A percentile compares a stretch with the other conserved stretches of the same genome.
These are phyloP conservation scores for Amorpha juglandis DNA, from an alignment of 2,888 invertebrate species.

Conservation along the genomic window DNA sequence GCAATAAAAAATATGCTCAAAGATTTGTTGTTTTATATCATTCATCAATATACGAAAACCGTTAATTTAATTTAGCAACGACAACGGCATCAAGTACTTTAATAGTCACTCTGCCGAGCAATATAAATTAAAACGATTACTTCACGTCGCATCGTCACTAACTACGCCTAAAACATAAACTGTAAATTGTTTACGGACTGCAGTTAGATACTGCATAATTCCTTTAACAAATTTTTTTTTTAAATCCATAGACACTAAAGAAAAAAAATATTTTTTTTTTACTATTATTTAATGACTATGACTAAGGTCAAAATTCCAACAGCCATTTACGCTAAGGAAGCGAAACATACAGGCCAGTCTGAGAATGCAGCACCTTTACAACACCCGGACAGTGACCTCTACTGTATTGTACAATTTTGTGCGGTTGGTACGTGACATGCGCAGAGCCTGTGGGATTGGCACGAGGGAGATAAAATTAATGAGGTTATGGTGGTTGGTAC, in stretches of 20 bases:
- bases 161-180: too few species aligned
- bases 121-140: not conserved
- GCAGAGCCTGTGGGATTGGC: conserved; percentile 54
- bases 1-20: not conserved
- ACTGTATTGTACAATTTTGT: conserved; percentile 39
- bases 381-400: conserved; percentile 51
- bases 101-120: not conserved
- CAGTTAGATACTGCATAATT: too few species aligned
- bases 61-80: not conserved
- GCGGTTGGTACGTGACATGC: conserved; percentile 63
- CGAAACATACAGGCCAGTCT: conserved; percentile 5
- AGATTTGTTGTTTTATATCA: not conserved
- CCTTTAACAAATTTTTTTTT: too few species aligned
- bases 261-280: too few species aligned
- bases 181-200: too few species aligned
- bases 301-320: not conserved
- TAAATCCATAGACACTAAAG: too few species aligned
- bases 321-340: not conserved
- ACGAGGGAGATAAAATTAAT: conserved; percentile 30
- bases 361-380: conserved; percentile 35
- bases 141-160: too few species aligned
- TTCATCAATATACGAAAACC: not conserved
- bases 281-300: not conserved
- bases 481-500: not conserved
- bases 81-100: not conserved